Evolutionary conservation across 2,113 vertebrate species (phyloP), one percentile per base, ranked within the genome.

Genomic region (Silurus meridionalis): DNA sequence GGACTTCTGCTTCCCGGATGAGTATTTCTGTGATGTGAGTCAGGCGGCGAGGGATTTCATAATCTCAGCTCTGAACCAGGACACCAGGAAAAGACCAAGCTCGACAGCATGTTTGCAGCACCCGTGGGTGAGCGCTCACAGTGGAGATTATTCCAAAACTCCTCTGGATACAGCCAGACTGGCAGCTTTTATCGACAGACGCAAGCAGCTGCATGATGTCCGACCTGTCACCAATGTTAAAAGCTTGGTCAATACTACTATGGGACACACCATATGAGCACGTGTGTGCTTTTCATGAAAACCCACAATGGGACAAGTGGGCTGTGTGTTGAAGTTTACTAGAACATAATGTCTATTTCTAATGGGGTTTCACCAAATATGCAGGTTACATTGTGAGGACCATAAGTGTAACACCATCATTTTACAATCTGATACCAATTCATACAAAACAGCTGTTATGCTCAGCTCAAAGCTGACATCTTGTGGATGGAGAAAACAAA

Each of bases 1-100:
- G 85, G 98, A 99, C 87, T 99, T 99, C 94, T 99, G 97, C 92
- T 99, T 99, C 90, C 98, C 98, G 0, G 95, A 95, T 0, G 97
- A 99, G 11, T 99, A 97, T 91, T 99, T 99, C 94, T 92, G 93
- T 0, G 94, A 95, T 0, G 97, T 99, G 64, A 99, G 97, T 88
- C 96, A 97, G 3, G 97, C 97, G 0, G 97, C 98, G 17, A 93
- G 96, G 90, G 97, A 99, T 85, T 99, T 99, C 87, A 97, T 99
- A 90, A 93, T 92, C 0, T 96, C 97, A 0, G 94, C 93, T 69
- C 95, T 99, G 23, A 97, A 97, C 93, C 96, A 96, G 87, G 98
- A 99, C 85, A 96, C 96, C 79, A 93, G 97, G 88, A 97, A 97
- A 89, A 93, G 98, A 88, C 98, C 97, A 0, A 97, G 95, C 0